phyloP scores from a whole-genome alignment of 2,797 vertebrate genomes.

The Merluccius polli region DNA sequence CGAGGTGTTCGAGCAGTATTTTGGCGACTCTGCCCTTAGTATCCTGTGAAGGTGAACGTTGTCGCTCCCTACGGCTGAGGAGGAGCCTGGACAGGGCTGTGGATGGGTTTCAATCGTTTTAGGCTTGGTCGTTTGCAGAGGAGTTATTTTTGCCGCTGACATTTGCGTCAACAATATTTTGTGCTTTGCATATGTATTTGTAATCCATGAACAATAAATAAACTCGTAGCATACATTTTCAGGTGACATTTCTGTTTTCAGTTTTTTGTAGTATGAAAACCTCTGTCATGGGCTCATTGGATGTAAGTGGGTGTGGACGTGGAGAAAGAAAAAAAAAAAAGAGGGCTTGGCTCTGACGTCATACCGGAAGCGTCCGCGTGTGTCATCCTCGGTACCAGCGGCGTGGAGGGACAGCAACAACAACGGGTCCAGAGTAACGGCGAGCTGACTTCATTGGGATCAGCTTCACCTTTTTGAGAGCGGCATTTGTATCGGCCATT shows the following conservation, averaged over 20 bases:
- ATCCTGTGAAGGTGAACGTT: conserved; percentile 38
- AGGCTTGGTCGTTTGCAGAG: not conserved
- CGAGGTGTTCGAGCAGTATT: conserved; percentile 87
- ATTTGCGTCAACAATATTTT: not conserved
- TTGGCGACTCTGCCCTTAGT: conserved; percentile 67
- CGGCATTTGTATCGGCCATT: not conserved
- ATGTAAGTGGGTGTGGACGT: not conserved
- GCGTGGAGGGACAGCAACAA: no score
- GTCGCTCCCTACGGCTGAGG: not conserved
- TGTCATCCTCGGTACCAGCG: not conserved
- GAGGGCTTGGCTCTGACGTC: conserved; percentile 43
- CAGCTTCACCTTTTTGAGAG: not conserved
- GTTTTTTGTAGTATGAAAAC: not conserved
- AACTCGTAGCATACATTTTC: not conserved
- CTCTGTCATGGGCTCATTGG: not conserved
- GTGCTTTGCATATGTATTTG: not conserved
- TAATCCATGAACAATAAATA: not conserved
- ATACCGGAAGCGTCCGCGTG: conserved; percentile 40
- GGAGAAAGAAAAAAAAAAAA: not conserved
- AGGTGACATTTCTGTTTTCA: not conserved
- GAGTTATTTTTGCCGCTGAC: not conserved
- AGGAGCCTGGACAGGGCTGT: not conserved
- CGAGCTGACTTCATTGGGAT: not conserved
- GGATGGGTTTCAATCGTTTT: not conserved
- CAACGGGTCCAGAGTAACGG: not conserved